Evolutionary conservation across 2,888 invertebrate genomes (phyloP).

Genomic region (Siphlonurus alternatus): DNA sequence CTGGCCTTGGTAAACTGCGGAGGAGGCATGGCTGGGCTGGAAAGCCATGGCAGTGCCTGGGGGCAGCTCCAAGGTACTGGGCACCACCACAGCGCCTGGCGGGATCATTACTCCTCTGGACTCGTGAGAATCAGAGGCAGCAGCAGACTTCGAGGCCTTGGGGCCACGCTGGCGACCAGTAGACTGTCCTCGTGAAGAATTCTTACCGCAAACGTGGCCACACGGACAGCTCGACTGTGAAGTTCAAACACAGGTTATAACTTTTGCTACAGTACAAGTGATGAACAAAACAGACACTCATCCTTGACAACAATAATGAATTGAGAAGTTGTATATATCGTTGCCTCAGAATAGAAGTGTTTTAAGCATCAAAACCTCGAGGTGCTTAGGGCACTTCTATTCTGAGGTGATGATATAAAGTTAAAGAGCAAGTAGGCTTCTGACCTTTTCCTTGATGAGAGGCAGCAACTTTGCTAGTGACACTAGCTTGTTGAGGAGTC

Average conservation of each 20-base stretch:
- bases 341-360: too few relatives aligned
- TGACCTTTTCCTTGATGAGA: constrained; percentile 1
- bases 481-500: neutral
- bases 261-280: too few relatives aligned
- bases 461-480: neutral
- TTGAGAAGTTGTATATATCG: too few relatives aligned
- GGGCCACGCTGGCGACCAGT: constrained; percentile 10
- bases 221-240: constrained; percentile 26
- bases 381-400: too few relatives aligned
- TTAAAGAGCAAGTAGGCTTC: too few relatives aligned
- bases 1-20: too few relatives aligned
- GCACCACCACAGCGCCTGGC: neutral
- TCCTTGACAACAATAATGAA: too few relatives aligned
- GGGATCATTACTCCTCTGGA: neutral
- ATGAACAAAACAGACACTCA: too few relatives aligned
- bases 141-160: neutral
- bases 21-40: neutral
- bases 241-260: too few relatives aligned
- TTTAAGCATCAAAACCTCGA: too few relatives aligned
- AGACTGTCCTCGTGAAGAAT: constrained; percentile 6
- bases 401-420: too few relatives aligned
- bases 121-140: neutral
- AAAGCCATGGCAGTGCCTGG: neutral
- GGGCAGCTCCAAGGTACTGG: neutral
- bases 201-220: constrained; percentile 33